Base-by-base conservation (phyloP, 2,797 vertebrate species). In the Myioborus miniatus region DNA sequence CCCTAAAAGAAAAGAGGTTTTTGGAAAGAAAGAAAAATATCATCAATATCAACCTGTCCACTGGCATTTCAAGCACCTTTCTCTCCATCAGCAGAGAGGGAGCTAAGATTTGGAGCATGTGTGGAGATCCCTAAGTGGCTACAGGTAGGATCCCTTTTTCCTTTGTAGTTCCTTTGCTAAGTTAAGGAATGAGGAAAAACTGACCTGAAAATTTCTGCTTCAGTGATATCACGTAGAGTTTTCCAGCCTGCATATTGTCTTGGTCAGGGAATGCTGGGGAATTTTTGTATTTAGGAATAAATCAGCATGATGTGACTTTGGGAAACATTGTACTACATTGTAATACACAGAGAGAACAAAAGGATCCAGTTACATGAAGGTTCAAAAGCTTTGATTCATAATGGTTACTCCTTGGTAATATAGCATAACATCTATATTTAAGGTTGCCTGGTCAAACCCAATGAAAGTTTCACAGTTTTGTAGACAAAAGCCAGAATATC, bases 361-460 rank as follows among this genome's bases (percentile, higher is more conserved):
- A 74, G 5, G 46, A 53, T 72, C 4, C 12, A 62, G 9, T 32
- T 63, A 39, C 29, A 52, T 90, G 17, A 74, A 81, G 63, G 23
- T 23, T 24, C 16, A 76, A 47, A 52, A 60, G 21, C 43, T 65
- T 65, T 46, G 6, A 8, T 70, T 69, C n/a, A 29, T 63, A 37
- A 9, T 43, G 21, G 6, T 17, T 90, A 16, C 4, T 82, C 24
- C 50, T 88, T 55, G 39, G 19, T 37, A n/a, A 59, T 20, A 6
- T n/a, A 59, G 37, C 34, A 23, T n/a, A 26, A 6, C 11, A 9
- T 1, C 0, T 1, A 0, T 43, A 37, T 58, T 60, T 30, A 55
- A 85, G 12, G 5, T 12, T 78, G 9, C 27, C 24, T 75, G 14
- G 34, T 80, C 34, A 79, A 89, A 70, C 14, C 1, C 9, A 43